Conservation (phyloP, 1,140 invertebrate species). For the Drosophila insularis region DNA sequence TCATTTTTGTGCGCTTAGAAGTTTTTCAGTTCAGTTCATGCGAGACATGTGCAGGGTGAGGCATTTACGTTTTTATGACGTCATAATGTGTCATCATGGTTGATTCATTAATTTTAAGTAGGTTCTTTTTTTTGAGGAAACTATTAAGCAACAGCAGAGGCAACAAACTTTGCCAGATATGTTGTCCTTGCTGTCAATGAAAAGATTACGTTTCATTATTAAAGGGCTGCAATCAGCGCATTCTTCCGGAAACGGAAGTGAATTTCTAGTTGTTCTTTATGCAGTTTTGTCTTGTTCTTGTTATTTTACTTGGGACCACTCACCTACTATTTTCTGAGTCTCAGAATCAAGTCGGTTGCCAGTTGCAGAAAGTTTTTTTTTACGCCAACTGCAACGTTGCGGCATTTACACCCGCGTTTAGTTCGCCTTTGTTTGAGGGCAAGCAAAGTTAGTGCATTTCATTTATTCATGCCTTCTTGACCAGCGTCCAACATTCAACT, state of each 20-base stretch:
- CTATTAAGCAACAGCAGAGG: slow-evolving; percentile 46
- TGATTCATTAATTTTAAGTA: slow-evolving; percentile 75
- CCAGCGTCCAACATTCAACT: slow-evolving; percentile 29
- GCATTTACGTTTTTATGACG: slow-evolving; percentile 51
- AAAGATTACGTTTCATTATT: slow-evolving; percentile 57
- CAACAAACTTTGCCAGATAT: slow-evolving; percentile 49
- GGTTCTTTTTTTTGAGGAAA: slow-evolving; percentile 58
- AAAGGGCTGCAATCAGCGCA: slow-evolving; percentile 68
- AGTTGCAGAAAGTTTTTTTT: slow-evolving; percentile 18
- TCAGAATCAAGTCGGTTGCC: background rate
- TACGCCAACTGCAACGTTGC: slow-evolving; percentile 35
- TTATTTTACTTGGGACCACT: background rate
- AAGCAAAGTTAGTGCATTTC: slow-evolving; percentile 72
- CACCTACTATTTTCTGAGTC: slow-evolving; percentile 11
- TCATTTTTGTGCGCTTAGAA: slow-evolving; percentile 20
- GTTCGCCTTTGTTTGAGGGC: slow-evolving; percentile 65
- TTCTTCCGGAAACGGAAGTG: slow-evolving; percentile 57
- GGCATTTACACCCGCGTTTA: slow-evolving; percentile 70
- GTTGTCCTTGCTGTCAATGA: slow-evolving; percentile 24
- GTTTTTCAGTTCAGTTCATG: slow-evolving; percentile 3
- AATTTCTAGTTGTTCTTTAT: slow-evolving; percentile 40
- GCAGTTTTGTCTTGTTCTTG: background rate
- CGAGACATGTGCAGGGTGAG: background rate
- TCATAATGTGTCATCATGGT: slow-evolving; percentile 71
- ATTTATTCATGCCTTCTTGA: slow-evolving; percentile 77